Conservation (phyloP, 2,888 invertebrate species). For the Limenitis camilla region DNA sequence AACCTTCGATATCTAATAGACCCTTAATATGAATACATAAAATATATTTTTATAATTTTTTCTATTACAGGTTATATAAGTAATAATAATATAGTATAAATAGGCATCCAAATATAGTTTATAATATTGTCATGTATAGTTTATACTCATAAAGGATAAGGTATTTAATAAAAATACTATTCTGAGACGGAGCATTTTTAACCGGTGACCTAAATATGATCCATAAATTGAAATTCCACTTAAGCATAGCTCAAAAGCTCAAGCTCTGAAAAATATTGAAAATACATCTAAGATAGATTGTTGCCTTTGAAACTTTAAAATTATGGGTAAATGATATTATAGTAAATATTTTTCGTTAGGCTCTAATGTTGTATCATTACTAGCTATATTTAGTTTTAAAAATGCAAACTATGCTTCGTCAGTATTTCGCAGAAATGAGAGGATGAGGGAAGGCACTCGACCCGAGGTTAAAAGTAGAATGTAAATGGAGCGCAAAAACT, state of each 20-base stretch:
- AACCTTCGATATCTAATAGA: not conserved
- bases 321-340: no score
- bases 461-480: slow-evolving; percentile 44
- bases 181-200: no score
- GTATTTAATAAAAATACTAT: no score
- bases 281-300: no score
- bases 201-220: no score
- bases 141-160: no score
- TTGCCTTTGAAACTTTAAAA: no score
- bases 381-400: not conserved
- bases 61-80: not conserved
- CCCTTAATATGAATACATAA: not conserved
- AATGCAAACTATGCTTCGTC: slow-evolving; percentile 37
- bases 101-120: no score
- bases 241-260: no score
- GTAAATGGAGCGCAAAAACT: slow-evolving; percentile 18
- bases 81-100: not conserved
- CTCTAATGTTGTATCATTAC: not conserved
- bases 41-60: not conserved
- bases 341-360: not conserved
- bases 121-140: no score
- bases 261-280: no score
- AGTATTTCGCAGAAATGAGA: slow-evolving; percentile 67
- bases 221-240: no score
- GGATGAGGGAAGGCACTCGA: slow-evolving; percentile 56